Conservation (phyloP, 2,113 vertebrate species). For the Heterocephalus glaber region DNA sequence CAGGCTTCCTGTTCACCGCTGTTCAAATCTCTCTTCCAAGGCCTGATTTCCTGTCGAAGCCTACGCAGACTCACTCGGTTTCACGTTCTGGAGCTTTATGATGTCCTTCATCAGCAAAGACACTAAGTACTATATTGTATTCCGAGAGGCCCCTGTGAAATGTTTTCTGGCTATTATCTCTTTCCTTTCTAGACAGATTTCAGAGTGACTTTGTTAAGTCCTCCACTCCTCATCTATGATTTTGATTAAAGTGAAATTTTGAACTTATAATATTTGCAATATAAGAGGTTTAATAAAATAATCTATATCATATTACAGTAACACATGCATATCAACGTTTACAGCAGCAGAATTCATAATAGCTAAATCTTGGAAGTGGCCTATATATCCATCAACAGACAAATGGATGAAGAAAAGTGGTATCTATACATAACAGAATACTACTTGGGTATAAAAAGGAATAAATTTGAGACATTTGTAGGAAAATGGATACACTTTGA, state of each 20-base stretch:
- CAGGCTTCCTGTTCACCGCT: neutral
- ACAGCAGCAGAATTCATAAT: neutral
- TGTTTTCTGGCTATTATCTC: neutral
- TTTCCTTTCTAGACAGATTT: slow-evolving; percentile 33
- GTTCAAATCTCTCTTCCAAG: neutral
- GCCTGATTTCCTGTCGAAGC: neutral
- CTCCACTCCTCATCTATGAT: neutral
- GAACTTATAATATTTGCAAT: neutral
- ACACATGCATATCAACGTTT: neutral
- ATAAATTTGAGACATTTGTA: neutral
- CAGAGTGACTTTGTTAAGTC: slow-evolving; percentile 13
- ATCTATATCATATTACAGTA: neutral
- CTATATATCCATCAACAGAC: neutral
- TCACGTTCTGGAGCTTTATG: neutral
- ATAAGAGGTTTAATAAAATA: slow-evolving; percentile 9
- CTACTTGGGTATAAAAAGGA: neutral
- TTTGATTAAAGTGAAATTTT: slow-evolving; percentile 29
- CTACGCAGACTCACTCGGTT: neutral
- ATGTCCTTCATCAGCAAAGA: slow-evolving; percentile 2
- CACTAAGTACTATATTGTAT: neutral
- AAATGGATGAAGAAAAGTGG: neutral
- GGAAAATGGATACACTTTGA: neutral
- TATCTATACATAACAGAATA: neutral
- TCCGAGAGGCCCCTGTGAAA: neutral
- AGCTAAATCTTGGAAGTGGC: neutral